phyloP scores from a whole-genome alignment of 1,140 invertebrate genomes.

The Periplaneta americana region DNA sequence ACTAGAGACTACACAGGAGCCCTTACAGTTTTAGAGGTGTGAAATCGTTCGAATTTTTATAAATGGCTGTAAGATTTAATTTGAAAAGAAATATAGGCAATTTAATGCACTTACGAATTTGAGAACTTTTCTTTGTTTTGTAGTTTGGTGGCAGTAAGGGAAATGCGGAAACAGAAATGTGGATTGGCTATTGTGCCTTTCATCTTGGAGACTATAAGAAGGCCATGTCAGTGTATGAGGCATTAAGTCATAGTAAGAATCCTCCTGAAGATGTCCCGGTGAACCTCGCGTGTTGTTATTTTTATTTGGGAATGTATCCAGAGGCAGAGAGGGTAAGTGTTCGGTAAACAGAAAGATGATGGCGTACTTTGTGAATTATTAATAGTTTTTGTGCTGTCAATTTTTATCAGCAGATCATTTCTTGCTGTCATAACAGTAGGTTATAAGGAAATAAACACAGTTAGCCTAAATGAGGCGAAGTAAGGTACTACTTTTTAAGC shows the following conservation, averaged over 20 bases:
- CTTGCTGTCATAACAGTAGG: too few species aligned
- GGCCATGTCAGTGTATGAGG: constrained; percentile 70
- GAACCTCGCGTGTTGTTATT: constrained; percentile 91
- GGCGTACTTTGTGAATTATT: too few species aligned
- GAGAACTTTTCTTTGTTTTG: constrained; percentile 1
- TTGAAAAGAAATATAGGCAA: too few species aligned
- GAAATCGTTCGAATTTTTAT: not conserved
- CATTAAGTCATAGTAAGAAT: constrained; percentile 36
- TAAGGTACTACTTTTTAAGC: too few species aligned
- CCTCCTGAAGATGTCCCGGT: constrained; percentile 51
- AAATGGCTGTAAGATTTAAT: not conserved
- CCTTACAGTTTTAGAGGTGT: constrained; percentile 84
- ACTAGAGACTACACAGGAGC: constrained; percentile 91
- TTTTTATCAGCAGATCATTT: too few species aligned
- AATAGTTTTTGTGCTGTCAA: too few species aligned
- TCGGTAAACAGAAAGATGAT: too few species aligned
- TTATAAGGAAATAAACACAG: too few species aligned
- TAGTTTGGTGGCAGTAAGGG: constrained; percentile 41
- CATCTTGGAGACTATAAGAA: constrained; percentile 91
- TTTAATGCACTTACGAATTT: too few species aligned
- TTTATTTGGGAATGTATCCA: constrained; percentile 84
- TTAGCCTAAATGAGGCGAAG: too few species aligned
- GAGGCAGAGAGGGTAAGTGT: constrained; percentile 46
- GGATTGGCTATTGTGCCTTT: constrained; percentile 93
- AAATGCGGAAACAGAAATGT: constrained; percentile 63